Conservation (phyloP, 2,888 invertebrate species). For the Agrotis clavis region DNA sequence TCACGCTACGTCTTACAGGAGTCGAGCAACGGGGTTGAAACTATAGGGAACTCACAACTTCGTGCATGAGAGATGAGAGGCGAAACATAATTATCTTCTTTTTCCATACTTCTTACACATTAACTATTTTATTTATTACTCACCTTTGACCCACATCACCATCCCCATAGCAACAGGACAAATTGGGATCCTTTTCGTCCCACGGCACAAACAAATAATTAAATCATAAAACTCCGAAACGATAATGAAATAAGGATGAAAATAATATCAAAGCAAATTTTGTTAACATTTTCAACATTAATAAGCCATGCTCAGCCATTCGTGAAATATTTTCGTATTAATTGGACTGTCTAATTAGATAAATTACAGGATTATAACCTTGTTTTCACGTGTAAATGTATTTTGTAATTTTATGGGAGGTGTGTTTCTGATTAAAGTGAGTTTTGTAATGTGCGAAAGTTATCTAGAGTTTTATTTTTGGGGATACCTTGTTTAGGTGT, state of each 20-base stretch:
- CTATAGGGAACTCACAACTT: too few species aligned
- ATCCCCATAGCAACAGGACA: conserved; percentile 17
- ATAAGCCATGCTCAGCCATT: conserved; percentile 49
- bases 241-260: conserved; percentile 51
- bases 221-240: conserved; percentile 30
- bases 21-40: too few species aligned
- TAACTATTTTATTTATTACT: not conserved
- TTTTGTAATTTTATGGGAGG: conserved; percentile 1
- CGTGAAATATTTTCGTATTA: conserved; percentile 54
- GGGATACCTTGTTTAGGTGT: not conserved
- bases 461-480: not conserved
- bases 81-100: too few species aligned
- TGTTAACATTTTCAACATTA: conserved; percentile 39
- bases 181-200: conserved; percentile 1
- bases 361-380: conserved; percentile 45
- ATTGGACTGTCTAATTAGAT: conserved; percentile 60
- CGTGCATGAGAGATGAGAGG: too few species aligned
- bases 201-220: conserved; percentile 47
- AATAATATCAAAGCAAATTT: conserved; percentile 52
- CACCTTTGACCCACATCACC: not conserved
- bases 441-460: conserved; percentile 7
- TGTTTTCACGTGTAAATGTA: conserved; percentile 31
- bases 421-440: conserved; percentile 11
- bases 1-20: too few species aligned
- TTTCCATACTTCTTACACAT: too few species aligned